Base-by-base conservation (phyloP, 1,140 invertebrate genomes). In the Cydia fagiglandana region DNA sequence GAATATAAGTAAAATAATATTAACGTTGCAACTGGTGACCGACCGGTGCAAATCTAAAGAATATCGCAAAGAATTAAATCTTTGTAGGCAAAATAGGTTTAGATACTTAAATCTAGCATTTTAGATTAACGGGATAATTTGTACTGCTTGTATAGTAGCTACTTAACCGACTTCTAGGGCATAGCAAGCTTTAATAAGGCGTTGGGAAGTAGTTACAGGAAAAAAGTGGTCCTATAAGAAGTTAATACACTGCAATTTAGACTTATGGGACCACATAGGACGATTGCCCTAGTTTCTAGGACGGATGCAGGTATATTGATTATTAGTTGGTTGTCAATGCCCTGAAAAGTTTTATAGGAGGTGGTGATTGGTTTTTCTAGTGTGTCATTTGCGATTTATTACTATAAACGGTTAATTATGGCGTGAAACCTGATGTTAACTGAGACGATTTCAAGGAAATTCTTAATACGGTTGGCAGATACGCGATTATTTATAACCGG, bases 221-320 rank as follows among this genome's bases (percentile, higher is more conserved):
- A 68, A 68, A 68, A 68, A 68, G 64, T 68, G 13, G 64, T 34
- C 24, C 64, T 68, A 68, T 70, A 70, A 70, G 13, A 70, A 38
- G 30, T 34, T 70, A 70, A 70, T 70, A 13, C 17, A 20, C 66
- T 38, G 30, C 64, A 70, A 70, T 70, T 70, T 70, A 70, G 6
- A 70, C 15, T 70, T 70, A 70, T 70, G 24, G 64, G 66, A 38
- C 30, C 66, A 38, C 66, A 70, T 70, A 38, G 34, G 66, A 10
- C 5, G 66, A 38, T 70, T 70, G 66, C n/a, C 66, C 66, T 38
- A 70, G 66, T 38, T 66, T 34, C 24, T 38, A 34, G 28, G n/a
- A n/a, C 66, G 34, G 66, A 70, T 70, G 24, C 34, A 38, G 10
- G 64, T 3, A n/a, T 17, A 70, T 70, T 70, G 66, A 38, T 70